Conservation (phyloP, 35 echinoderm and acorn worm genomes). For the Acanthaster planci region DNA sequence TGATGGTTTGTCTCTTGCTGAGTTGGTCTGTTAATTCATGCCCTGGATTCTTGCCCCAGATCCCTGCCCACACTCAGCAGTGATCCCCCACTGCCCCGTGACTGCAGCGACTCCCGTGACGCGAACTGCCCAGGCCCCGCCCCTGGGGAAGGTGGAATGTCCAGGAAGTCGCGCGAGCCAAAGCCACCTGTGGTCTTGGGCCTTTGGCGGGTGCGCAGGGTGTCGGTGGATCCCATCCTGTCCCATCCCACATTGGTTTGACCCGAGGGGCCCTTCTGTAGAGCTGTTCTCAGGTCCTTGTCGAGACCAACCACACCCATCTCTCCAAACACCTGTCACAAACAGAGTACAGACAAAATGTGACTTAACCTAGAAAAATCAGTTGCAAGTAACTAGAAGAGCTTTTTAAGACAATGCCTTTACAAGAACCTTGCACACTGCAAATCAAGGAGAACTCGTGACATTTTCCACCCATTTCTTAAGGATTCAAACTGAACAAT, state of each 20-base stretch:
- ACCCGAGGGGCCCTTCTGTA: conserved; percentile 65
- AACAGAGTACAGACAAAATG: no score
- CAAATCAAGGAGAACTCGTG: no score
- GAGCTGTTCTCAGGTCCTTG: conserved; percentile 83
- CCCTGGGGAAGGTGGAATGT: conserved; percentile 65
- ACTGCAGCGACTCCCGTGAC: background rate
- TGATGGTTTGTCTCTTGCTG: no score
- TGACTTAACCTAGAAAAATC: no score
- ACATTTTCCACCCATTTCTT: no score
- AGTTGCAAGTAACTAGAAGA: no score
- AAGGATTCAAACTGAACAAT: no score
- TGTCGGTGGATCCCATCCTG: conserved; percentile 65
- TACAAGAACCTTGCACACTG: no score
- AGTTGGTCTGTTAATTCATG: background rate
- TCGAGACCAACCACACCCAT: conserved; percentile 97
- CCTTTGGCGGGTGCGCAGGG: conserved; percentile 33
- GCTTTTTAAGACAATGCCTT: no score
- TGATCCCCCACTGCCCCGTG: background rate
- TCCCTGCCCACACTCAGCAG: background rate
- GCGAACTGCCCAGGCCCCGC: background rate
- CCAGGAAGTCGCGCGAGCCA: conserved; percentile 72
- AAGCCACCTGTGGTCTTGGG: conserved; percentile 86
- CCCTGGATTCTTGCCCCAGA: background rate
- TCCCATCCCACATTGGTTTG: background rate
- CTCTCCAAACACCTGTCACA: conserved; percentile 99